A percentile compares a stretch with the other conserved stretches of the same genome.
phyloP scores from a whole-genome alignment of 1,140 invertebrate species.

The Linepithema humile region DNA sequence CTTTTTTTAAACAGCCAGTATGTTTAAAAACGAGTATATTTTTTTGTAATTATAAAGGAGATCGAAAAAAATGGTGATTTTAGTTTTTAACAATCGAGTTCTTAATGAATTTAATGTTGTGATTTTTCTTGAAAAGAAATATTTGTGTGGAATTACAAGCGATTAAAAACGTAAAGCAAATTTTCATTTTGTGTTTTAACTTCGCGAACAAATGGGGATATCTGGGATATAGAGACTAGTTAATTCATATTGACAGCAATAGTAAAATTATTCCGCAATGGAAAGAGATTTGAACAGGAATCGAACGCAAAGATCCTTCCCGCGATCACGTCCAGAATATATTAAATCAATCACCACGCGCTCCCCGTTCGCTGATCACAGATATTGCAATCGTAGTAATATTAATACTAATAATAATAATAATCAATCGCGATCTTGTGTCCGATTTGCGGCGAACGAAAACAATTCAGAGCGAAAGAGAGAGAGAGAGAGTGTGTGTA shows the following conservation, averaged over 20 bases:
- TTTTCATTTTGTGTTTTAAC: neutral
- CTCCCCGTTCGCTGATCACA: constrained; percentile 16
- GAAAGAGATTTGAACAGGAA: constrained; percentile 3
- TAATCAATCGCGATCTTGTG: constrained; percentile 40
- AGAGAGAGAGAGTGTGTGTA: neutral
- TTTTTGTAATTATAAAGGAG: no score
- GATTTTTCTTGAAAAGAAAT: neutral
- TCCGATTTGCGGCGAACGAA: constrained; percentile 8
- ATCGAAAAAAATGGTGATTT: no score
- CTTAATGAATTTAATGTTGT: neutral
- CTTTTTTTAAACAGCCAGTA: no score
- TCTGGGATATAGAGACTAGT: neutral
- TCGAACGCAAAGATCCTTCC: neutral
- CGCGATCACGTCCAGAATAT: constrained; percentile 14
- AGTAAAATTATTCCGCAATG: constrained; percentile 6
- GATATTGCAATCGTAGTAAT: constrained; percentile 31
- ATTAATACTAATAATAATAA: constrained; percentile 40
- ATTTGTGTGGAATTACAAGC: neutral
- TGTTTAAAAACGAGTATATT: no score
- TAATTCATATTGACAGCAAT: neutral
- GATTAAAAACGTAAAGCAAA: neutral
- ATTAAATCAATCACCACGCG: neutral
- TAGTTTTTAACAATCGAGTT: neutral
- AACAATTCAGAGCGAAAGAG: constrained; percentile 6
- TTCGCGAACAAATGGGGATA: neutral